These are phyloP conservation scores for Platichthys stellatus DNA, from an alignment of 2,113 vertebrate genomes.

Conservation along the genomic window DNA sequence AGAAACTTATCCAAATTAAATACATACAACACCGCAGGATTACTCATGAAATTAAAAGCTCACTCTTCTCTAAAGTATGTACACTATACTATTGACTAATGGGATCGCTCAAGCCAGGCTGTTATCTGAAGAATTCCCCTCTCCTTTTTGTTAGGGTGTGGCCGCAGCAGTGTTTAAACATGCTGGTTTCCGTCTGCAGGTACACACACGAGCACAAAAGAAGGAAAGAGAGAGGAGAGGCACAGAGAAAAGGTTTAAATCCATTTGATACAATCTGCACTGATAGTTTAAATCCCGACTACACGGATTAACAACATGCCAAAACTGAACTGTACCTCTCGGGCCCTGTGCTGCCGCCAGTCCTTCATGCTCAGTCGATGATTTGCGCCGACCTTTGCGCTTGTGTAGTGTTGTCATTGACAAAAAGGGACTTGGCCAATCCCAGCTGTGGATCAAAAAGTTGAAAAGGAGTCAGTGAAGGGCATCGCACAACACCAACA, in stretches of 20 bases:
- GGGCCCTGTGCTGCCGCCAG: neutral
- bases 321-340: slow-evolving; percentile 23
- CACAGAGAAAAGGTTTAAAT: neutral
- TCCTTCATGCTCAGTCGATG: slow-evolving; percentile 30
- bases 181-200: slow-evolving; percentile 59
- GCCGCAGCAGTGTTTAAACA: slow-evolving; percentile 52
- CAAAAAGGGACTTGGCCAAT: slow-evolving; percentile 79
- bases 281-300: neutral
- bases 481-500: neutral
- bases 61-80: slow-evolving; percentile 21
- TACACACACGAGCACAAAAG: slow-evolving; percentile 22
- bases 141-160: slow-evolving; percentile 49
- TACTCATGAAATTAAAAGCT: slow-evolving; percentile 33
- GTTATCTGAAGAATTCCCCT: slow-evolving; percentile 25
- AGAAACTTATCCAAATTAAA: slow-evolving; percentile 45
- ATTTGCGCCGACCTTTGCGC: slow-evolving; percentile 37
- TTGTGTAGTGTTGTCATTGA: slow-evolving; percentile 63
- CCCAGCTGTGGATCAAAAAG: slow-evolving; percentile 83
- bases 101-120: slow-evolving; percentile 22
- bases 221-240: neutral
- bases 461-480: slow-evolving; percentile 16
- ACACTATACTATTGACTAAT: slow-evolving; percentile 20
- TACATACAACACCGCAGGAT: slow-evolving; percentile 29
- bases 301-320: neutral
- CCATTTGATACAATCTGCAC: neutral